Evolutionary conservation across 2,888 invertebrate genomes (phyloP).

Genomic region (Scelioninae gen. 2): DNA sequence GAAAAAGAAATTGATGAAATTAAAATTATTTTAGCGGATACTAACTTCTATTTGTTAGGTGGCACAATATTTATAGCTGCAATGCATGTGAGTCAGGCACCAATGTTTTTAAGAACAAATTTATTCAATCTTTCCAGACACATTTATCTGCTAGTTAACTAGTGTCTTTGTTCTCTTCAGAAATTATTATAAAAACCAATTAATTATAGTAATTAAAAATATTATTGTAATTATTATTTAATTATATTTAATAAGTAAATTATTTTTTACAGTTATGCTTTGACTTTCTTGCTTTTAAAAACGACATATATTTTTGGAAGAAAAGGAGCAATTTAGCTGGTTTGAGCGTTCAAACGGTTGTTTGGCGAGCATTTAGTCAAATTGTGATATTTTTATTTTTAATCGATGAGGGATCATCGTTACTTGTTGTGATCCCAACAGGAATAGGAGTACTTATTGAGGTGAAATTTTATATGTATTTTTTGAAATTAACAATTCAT

Average conservation of each 20-base stretch:
- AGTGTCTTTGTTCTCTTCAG: too few relatives aligned
- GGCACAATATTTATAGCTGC: conserved; percentile 93
- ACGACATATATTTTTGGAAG: conserved; percentile 97
- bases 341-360: conserved; percentile 89
- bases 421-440: conserved; percentile 90
- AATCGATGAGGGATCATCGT: conserved; percentile 92
- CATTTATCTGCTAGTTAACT: too few relatives aligned
- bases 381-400: conserved; percentile 93
- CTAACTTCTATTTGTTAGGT: conserved; percentile 92
- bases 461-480: too few relatives aligned
- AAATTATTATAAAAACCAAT: too few relatives aligned
- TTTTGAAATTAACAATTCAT: too few relatives aligned
- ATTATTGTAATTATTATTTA: not conserved
- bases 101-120: too few relatives aligned
- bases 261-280: conserved; percentile 86
- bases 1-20: conserved; percentile 97
- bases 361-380: conserved; percentile 97
- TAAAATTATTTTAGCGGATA: conserved; percentile 96
- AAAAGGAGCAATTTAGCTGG: conserved; percentile 90
- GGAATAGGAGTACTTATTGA: conserved; percentile 93
- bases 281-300: conserved; percentile 98
- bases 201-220: conserved; percentile 3
- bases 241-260: not conserved
- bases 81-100: conserved; percentile 94
- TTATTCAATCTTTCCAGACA: too few relatives aligned